Base-by-base conservation (phyloP, 2,113 vertebrate species). In the Salvelinus alpinus region DNA sequence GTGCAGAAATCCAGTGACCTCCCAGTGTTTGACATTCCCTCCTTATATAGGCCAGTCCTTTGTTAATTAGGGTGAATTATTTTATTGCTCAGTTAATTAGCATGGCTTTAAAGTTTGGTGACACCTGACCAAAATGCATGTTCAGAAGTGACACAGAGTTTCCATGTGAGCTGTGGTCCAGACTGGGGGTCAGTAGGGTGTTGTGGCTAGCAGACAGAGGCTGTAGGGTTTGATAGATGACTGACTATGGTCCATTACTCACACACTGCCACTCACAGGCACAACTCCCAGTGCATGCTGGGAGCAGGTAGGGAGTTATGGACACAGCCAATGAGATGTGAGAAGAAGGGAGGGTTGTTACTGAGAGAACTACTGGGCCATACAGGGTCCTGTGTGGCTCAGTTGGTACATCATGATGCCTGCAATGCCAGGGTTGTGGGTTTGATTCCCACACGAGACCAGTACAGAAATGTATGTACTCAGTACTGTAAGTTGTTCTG, bases 21-120 rank as follows among this genome's bases (percentile, higher is more conserved):
- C 48, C 73, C 31, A 31, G 77, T 83, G 69, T 86, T 85, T 80
- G 78, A 84, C 87, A 86, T 89, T 89, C 84, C 75, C 84, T 72
- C 70, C 76, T 76, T 85, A 84, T 74, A 76, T 78, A 71, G 22
- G 70, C 57, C 84, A 76, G 80, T 78, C 86, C 82, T 78, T 71
- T 84, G 78, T 86, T 88, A 85, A 89, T 90, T 82, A 85, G 75
- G 80, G 47, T 18, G 72, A 72, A 70, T 87, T 81, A 84, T 86
- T 90, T 88, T 86, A 87, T 85, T 84, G 84, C 81, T 1, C 0
- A 44, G 77, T 60, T 81, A 86, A 89, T 90, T 88, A 89, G 76
- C 84, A 82, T 81, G 83, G 81, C 83, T 86, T 85, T 76, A 78
- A 82, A 84, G 80, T 78, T 82, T 78, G 67, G 82, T 60, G 82